Evolutionary conservation across 2,888 invertebrate species (phyloP), one percentile per base, ranked within the genome.

Genomic region (Andricus quercusramuli): DNA sequence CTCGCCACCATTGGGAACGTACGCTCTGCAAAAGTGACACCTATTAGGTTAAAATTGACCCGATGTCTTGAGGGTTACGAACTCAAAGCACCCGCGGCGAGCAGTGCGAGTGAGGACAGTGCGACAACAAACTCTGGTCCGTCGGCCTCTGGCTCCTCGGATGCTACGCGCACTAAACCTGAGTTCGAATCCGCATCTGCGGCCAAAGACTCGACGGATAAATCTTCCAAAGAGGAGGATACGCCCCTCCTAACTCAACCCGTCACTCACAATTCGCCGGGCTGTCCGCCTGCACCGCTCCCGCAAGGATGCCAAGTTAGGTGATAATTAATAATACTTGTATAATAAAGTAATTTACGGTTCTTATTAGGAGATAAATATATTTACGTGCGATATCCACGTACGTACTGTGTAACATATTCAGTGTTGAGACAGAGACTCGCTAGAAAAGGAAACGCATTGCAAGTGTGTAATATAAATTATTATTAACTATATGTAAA

Each of bases 291-390:
- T 84, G 94, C 95, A 91, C 94, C 95, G 91, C 94, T 95, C 89
- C 96, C 95, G 93, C 96, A 96, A 94, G 96, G 96, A 94, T 96
- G 96, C 94, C 96, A 96, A 95, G 97, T 97, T 95, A 97, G 97
- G 95, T 97, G 97, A 97, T 97, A 96, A 93, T 91, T 92, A 92
- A 97, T 96, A 96, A 93, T 92, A 91, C 90, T 91, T 91, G 92
- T 91, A 90, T 90, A 89, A 89, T 89, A 89, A 85, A 86, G 86
- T 89, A 88, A 89, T 87, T 89, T 86, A 88, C 86, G 86, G 83
- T 88, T 86, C 85, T 87, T 87, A 83, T 68, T 86, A 89, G 84
- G 37, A 51, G 84, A 84, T 83, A 83, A 83, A 83, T 83, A 83
- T 84, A 83, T 81, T 83, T 85, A 85, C 81, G 84, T 80, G 85